Conservation (phyloP, 92 coral and sea anemone genomes). For the Meandrina meandrites region DNA sequence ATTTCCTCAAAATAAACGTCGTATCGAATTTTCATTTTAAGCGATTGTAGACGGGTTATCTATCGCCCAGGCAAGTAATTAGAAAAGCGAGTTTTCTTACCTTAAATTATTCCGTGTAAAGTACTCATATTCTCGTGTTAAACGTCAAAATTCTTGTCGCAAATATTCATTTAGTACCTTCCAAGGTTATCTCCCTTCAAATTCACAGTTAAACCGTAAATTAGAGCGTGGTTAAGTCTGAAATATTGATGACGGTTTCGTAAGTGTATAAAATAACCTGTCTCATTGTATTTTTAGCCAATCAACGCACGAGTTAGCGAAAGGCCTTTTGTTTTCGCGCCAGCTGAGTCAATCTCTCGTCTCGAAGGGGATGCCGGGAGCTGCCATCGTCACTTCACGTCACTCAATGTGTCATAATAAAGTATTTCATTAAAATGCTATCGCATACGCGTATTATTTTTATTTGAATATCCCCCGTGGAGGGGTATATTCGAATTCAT, state of each 20-base stretch:
- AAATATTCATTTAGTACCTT: background rate
- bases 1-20: background rate
- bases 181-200: background rate
- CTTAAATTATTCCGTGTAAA: background rate
- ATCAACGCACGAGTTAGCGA: constrained; percentile 4
- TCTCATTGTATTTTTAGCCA: constrained; percentile 15
- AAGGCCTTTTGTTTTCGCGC: constrained; percentile 1
- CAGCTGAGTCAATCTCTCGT: constrained; percentile 33
- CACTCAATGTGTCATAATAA: background rate
- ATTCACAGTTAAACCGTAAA: background rate
- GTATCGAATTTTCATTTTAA: constrained; percentile 8
- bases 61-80: constrained; percentile 14
- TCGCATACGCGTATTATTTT: background rate
- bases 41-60: background rate
- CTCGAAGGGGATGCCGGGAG: constrained; percentile 10
- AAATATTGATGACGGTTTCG: constrained; percentile 43
- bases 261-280: constrained; percentile 30
- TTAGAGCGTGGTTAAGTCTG: background rate
- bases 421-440: background rate
- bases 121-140: background rate
- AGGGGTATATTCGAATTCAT: background rate
- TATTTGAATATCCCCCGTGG: background rate
- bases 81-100: constrained; percentile 4
- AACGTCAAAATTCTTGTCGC: background rate
- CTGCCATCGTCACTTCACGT: background rate